A percentile compares a stretch with the other conserved stretches of the same genome.
phyloP scores from a whole-genome alignment of 2,113 vertebrate genomes.

The Callorhinus ursinus region DNA sequence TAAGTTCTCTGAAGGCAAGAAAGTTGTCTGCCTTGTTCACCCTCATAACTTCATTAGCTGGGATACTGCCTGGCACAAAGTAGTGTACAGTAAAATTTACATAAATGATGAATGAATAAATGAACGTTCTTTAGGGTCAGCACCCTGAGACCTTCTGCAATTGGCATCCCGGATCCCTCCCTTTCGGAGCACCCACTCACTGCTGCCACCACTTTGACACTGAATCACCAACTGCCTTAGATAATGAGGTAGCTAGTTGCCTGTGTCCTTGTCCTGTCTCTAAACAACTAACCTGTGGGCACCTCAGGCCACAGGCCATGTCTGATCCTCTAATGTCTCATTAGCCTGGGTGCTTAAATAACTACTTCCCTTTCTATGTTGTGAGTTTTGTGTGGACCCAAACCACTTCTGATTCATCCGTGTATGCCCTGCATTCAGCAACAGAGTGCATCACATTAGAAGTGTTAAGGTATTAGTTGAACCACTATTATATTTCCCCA shows the following conservation, averaged over 20 bases:
- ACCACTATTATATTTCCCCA: slow-evolving; percentile 15
- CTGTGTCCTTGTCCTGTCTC: background rate
- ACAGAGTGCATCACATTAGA: background rate
- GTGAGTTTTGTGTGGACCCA: background rate
- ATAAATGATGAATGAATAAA: background rate
- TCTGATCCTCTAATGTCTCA: background rate
- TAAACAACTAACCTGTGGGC: background rate
- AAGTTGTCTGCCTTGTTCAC: background rate
- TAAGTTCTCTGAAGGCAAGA: background rate
- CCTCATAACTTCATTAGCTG: background rate
- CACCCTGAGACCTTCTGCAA: background rate
- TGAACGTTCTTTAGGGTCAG: background rate
- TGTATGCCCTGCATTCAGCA: background rate
- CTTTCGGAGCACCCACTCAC: background rate
- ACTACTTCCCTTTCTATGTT: background rate
- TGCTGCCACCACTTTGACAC: background rate
- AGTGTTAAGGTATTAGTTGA: background rate
- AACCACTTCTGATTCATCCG: background rate
- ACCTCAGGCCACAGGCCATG: background rate
- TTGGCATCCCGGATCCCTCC: background rate
- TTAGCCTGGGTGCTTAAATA: background rate
- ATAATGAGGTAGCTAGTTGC: background rate
- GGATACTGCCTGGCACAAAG: background rate
- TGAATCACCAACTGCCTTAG: background rate
- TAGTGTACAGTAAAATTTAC: background rate